phyloP scores from a whole-genome alignment of 2,888 invertebrate species.

The Hesperia comma region DNA sequence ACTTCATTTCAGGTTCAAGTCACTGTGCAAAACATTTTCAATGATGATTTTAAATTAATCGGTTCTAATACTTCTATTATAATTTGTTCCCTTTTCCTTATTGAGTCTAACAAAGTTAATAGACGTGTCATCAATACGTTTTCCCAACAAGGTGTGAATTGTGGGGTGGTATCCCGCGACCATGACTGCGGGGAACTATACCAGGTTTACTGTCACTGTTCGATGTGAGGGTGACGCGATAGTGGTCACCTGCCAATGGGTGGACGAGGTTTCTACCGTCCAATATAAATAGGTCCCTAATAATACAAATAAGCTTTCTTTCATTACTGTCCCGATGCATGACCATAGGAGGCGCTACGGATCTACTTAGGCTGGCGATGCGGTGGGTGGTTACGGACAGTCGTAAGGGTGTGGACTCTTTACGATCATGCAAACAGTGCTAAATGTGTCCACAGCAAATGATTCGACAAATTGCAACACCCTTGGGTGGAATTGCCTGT shows the following conservation, averaged over 20 bases:
- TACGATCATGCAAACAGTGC: conserved; percentile 76
- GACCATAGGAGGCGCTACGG: conserved; percentile 44
- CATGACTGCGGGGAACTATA: conserved; percentile 63
- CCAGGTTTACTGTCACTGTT: conserved; percentile 65
- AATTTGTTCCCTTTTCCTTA: not conserved
- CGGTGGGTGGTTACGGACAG: conserved; percentile 51
- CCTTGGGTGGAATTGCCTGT: conserved; percentile 65
- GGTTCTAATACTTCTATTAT: not conserved
- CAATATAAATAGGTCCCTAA: conserved; percentile 48
- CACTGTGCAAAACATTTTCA: conserved; percentile 7
- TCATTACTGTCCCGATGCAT: conserved; percentile 31
- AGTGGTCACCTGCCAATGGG: conserved; percentile 70
- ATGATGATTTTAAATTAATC: not conserved
- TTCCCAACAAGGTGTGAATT: conserved; percentile 34
- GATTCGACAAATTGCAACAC: conserved; percentile 74
- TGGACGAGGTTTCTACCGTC: conserved; percentile 54
- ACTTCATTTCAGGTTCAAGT: conserved; percentile 47
- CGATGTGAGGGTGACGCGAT: conserved; percentile 69
- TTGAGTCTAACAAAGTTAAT: conserved; percentile 4
- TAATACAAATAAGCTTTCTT: conserved; percentile 25
- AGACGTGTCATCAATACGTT: conserved; percentile 17
- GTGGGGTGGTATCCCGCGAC: conserved; percentile 58
- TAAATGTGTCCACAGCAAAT: conserved; percentile 69
- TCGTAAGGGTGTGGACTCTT: conserved; percentile 71
- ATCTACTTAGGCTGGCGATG: conserved; percentile 54